A percentile compares a stretch with the other conserved stretches of the same genome.
Conservation (phyloP, 2,888 invertebrate species). For the Beris morrisii region DNA sequence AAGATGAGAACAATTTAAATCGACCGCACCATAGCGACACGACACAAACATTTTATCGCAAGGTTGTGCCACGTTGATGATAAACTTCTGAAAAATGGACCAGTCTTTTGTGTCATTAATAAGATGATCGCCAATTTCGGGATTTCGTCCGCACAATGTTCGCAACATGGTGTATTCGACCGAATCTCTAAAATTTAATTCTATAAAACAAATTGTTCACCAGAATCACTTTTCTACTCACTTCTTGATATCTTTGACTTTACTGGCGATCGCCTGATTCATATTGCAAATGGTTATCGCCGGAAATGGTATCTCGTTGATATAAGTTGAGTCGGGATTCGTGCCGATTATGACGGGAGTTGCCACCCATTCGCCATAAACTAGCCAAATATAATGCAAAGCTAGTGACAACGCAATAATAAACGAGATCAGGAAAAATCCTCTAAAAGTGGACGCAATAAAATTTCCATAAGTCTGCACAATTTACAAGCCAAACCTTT, state of each 20-base stretch:
- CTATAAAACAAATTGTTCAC: no score
- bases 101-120: conserved; percentile 45
- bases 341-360: conserved; percentile 78
- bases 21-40: conserved; percentile 69
- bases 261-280: conserved; percentile 73
- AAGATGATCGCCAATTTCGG: not conserved
- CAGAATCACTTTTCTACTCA: conserved; percentile 35
- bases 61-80: conserved; percentile 40
- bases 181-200: conserved; percentile 13
- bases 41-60: conserved; percentile 49
- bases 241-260: conserved; percentile 62
- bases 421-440: conserved; percentile 25
- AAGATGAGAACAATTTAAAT: conserved; percentile 65
- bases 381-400: conserved; percentile 70
- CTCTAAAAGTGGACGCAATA: not conserved
- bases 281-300: conserved; percentile 84
- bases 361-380: conserved; percentile 73
- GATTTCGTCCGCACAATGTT: conserved; percentile 22
- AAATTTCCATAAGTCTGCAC: no score
- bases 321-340: conserved; percentile 69
- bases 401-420: conserved; percentile 66
- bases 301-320: conserved; percentile 76
- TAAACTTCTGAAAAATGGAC: conserved; percentile 15
- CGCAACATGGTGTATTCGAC: conserved; percentile 13
- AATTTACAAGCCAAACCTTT: conserved; percentile 44